Evolutionary conservation across 1,140 invertebrate genomes (phyloP), one percentile per base, ranked within the genome.

Genomic region (Drosophila quadrilineata): DNA sequence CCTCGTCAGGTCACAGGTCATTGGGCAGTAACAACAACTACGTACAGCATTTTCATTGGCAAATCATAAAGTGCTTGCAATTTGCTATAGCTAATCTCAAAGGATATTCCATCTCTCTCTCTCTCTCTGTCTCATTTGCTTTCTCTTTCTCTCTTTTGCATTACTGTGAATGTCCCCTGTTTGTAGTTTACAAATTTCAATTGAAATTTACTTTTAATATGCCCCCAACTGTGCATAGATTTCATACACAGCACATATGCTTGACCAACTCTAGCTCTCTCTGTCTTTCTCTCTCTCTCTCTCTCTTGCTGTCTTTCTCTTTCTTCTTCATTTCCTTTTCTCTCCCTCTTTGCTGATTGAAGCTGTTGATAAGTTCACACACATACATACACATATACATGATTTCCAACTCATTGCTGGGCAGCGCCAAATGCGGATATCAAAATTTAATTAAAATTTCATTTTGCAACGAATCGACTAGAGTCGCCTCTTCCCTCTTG

Each of bases 391-490:
- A 52, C 63, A 48, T 75, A 50, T 76, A 76, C 62, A 70, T 84
- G 77, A 60, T n/a, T n/a, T n/a, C n/a, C n/a, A n/a, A 84, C 73
- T 71, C 79, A 77, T 77, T 74, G 69, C 64, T 57, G 75, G 36
- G 22, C 3, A 2, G 33, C n/a, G n/a, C 57, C 52, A 71, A 63
- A 68, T n/a, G 31, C 74, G 77, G 71, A 85, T 85, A 84, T 84
- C 79, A 85, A 77, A 84, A 77, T 85, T 84, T 84, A 84, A 85
- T 84, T 84, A 85, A 84, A 85, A 77, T 84, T 85, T 85, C 77
- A 84, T 85, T 84, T 85, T 71, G 56, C 77, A 76, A 84, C n/a
- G n/a, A n/a, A 84, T 82, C 75, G 59, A 31, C 59, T 58, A 45
- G 26, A 45, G 36, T 26, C 10, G 35, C 43, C 8, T 26, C 0